Conservation (phyloP, 2,888 invertebrate genomes). For the Cheiracanthium punctorium region DNA sequence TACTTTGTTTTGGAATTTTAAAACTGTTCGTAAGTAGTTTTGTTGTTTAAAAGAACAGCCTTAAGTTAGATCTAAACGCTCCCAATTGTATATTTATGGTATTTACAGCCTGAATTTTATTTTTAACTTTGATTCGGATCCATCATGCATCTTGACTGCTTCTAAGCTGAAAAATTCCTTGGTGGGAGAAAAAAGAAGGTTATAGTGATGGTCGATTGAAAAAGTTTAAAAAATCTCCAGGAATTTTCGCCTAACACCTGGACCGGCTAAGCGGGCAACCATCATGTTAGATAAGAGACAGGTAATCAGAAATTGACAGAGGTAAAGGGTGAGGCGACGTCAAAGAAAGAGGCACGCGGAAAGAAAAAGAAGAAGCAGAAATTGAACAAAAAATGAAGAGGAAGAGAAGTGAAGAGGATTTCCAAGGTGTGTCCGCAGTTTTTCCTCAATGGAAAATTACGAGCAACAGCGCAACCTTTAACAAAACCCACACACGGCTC, state of each 20-base stretch:
- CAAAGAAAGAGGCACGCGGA: neutral
- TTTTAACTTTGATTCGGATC: too few relatives aligned
- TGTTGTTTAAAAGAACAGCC: too few relatives aligned
- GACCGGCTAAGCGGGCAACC: neutral
- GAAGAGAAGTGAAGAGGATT: slow-evolving; percentile 48
- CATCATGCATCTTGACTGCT: too few relatives aligned
- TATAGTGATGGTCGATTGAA: too few relatives aligned
- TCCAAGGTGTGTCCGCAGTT: slow-evolving; percentile 56
- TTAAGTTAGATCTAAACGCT: too few relatives aligned
- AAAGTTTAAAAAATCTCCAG: neutral
- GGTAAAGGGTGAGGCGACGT: neutral
- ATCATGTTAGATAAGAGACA: neutral
- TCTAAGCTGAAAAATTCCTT: too few relatives aligned
- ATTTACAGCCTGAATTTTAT: too few relatives aligned
- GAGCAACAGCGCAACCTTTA: slow-evolving; percentile 53
- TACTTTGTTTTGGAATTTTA: too few relatives aligned
- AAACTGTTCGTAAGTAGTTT: too few relatives aligned
- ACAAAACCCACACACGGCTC: slow-evolving; percentile 60
- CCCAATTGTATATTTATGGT: too few relatives aligned
- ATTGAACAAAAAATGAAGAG: neutral
- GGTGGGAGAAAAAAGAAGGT: too few relatives aligned
- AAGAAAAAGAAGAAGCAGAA: neutral
- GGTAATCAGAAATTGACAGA: slow-evolving; percentile 13
- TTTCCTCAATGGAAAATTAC: slow-evolving; percentile 67
- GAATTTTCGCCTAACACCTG: neutral